Percentiles rank a stretch among this genome's conserved stretches.
Evolutionary conservation across 1,140 invertebrate genomes (phyloP).

Genomic region (Liolophura sinensis): DNA sequence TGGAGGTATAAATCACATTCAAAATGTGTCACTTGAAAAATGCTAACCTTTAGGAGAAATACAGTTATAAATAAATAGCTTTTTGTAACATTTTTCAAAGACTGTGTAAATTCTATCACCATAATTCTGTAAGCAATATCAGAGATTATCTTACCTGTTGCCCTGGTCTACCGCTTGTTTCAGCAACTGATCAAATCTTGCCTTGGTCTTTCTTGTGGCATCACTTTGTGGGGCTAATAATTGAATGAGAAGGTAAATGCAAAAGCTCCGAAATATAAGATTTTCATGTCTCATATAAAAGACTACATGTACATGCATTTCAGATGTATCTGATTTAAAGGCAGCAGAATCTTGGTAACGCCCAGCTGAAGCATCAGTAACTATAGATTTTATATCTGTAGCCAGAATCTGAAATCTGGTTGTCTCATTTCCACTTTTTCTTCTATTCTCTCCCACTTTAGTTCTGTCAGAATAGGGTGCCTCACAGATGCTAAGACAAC

Average conservation of each 20-base stretch:
- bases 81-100: not conserved
- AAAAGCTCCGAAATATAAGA: not conserved
- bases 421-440: no score
- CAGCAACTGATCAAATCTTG: constrained; percentile 35
- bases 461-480: no score
- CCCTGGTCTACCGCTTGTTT: constrained; percentile 47
- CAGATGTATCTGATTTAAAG: not conserved
- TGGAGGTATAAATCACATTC: no score
- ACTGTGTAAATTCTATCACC: not conserved
- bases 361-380: no score
- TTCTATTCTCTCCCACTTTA: no score
- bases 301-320: not conserved
- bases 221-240: constrained; percentile 24
- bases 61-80: no score
- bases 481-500: no score
- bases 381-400: no score
- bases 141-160: constrained; percentile 30
- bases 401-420: no score
- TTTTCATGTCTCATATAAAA: not conserved
- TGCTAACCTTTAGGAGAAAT: no score
- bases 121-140: not conserved
- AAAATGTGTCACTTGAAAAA: no score
- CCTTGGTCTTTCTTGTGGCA: constrained; percentile 25
- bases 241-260: not conserved
- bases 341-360: no score